Evolutionary conservation across 2,797 vertebrate species (phyloP), one percentile per base, ranked within the genome.

Genomic region (Mus minutoides): DNA sequence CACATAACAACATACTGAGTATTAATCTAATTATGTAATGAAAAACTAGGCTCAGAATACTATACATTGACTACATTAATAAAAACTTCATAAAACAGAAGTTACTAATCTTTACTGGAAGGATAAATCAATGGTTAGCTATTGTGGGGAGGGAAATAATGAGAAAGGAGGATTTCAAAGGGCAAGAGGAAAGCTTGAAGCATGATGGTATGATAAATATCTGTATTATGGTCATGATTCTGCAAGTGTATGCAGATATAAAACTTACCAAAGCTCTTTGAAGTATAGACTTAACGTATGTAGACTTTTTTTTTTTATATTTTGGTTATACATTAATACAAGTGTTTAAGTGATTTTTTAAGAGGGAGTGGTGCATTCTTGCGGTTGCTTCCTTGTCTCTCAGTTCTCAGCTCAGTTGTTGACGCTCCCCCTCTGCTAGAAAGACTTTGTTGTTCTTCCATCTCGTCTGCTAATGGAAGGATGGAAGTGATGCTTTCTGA

Each of bases 41-140:
- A 34, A 82, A 75, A 84, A 22, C 0, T 76, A 90, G 26, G 29
- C 43, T n/a, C 64, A 93, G 77, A 69, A 34, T 58, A 88, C n/a
- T 11, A 22, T 17, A 10, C 84, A 52, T 92, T 87, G 76, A 85
- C 52, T 31, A 37, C 19, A 24, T 88, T 76, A 37, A 87, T 89
- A 14, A 69, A 76, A 92, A 62, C 62, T 84, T 67, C 6, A 89
- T 79, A 73, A 94, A 73, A 49, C 54, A 11, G 19, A 80, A 88
- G 54, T 24, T 93, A 14, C 14, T 91, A 17, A 29, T 71, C 31
- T 80, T 2, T 73, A 58, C 12, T 76, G 16, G 76, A 1, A 76
- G 88, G 26, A 16, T 34, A 46, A 19, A 60, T 43, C 43, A n/a
- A 1, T 71, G n/a, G 3, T 64, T 96, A 62, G 21, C 56, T 64